These are phyloP conservation scores for Chiroxiphia lanceolata DNA, from an alignment of 2,797 vertebrate species.

Conservation along the genomic window DNA sequence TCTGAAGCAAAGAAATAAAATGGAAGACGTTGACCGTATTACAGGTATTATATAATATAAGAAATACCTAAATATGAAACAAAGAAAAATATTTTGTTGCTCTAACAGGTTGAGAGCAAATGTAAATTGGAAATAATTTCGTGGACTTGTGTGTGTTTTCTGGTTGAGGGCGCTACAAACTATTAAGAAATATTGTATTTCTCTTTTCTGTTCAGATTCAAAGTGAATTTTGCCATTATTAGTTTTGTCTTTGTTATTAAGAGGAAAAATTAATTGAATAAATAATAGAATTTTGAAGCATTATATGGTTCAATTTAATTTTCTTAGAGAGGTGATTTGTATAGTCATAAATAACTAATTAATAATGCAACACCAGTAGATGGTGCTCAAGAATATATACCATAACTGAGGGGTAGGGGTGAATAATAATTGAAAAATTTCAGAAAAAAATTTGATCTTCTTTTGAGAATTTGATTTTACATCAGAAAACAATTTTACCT, in stretches of 20 bases:
- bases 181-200: background rate
- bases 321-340: background rate
- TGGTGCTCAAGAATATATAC: conserved; percentile 53
- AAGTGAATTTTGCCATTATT: background rate
- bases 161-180: background rate
- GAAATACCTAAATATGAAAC: background rate
- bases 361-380: conserved; percentile 56
- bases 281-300: background rate
- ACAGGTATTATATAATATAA: background rate
- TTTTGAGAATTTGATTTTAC: background rate
- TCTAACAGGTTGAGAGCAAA: background rate
- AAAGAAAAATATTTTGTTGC: background rate
- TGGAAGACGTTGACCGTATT: background rate
- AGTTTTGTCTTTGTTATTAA: background rate
- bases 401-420: background rate
- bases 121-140: background rate
- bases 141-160: background rate
- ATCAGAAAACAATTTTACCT: background rate
- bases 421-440: background rate
- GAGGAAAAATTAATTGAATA: background rate
- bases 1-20: background rate
- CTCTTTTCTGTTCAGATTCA: background rate
- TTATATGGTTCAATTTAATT: background rate
- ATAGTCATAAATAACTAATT: conserved; percentile 28
- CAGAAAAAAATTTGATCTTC: background rate